Base-by-base conservation (phyloP, 1,140 invertebrate genomes). In the Tribolium castaneum region DNA sequence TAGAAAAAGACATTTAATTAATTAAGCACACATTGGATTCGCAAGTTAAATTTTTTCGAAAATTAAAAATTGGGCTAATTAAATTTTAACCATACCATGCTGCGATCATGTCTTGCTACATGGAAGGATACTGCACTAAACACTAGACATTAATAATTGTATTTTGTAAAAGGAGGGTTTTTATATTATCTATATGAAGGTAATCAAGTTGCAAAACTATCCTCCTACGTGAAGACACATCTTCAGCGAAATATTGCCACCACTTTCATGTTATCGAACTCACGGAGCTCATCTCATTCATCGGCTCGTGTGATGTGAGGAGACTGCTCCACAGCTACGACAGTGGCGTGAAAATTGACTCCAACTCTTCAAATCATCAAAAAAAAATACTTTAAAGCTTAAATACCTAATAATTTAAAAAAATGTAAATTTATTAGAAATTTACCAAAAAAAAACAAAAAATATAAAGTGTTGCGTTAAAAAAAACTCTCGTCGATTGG, bases 161-260 rank as follows among this genome's bases (percentile, higher is more conserved):
- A 39, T 70, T 39, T 39, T 35, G 34, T n/a, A 45, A 45, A 39
- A 16, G 39, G 30, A 13, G 66, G 66, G 39, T 19, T 70, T 70
- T 70, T 70, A 70, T 70, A 70, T 70, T 70, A 70, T 70, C 66
- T 39, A 39, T 39, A 70, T 70, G 66, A 70, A 70, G 66, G 66
- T 70, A 70, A 70, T 12, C 66, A 70, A 70, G 66, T 70, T 70
- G 39, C 34, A 70, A 70, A 70, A 70, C 66, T 70, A 22, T 70
- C 66, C 66, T 70, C 66, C 66, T 70, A 70, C 66, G 39, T 39
- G 14, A 22, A 59, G 54, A 25, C n/a, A 59, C 54, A 59, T 59
- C 54, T 59, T 59, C 54, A 59, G 19, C 54, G 54, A 19, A 59
- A 25, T 59, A 6, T 59, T 59, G 19, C 54, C 54, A 59, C 54